Evolutionary conservation across 2,888 invertebrate genomes (phyloP), one percentile per base, ranked within the genome.

Genomic region (Lasioglossum calceatum): DNA sequence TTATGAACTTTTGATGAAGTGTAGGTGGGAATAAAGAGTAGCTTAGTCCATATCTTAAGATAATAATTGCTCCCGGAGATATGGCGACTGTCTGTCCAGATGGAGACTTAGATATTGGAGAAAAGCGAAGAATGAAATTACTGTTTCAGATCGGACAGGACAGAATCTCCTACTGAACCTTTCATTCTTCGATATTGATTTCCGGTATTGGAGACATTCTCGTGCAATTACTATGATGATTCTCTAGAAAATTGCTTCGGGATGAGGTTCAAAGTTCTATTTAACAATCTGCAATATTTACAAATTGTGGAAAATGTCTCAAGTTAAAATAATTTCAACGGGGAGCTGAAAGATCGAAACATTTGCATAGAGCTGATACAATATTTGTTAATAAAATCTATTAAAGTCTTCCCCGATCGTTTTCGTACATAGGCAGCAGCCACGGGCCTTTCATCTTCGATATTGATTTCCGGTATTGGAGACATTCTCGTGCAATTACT

Each of bases 111-210:
- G 19, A 67, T 19, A 67, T 32, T 19, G 67, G 36, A 67, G 27
- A 61, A 61, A 61, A 67, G 2, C 7, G 23, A 16, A 16, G 19
- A 36, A 32, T 67, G 32, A 32, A 67, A 67, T 67, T 67, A 67
- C 19, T 16, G 67, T 36, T 67, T 67, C 7, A 19, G 67, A 36
- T 67, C 67, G 36, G 32, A 16, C 16, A 67, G 67, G 16, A 8
- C 16, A 67, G 64, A 50, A 50, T 67, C 32, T 67, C 67, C 19
- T 32, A 16, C 16, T 1, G 32, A 67, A 67, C 16, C 67, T 67
- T 67, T 19, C 36, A 7, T 67, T 67, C 32, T 16, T n/a, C 72
- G 47, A 47, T 72, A 72, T 72, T 72, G 72, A 44, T 42, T 72
- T 27, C 27, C 5, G 27, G 5, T 27, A 12, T 44, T 23, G 27